phyloP scores from a whole-genome alignment of 2,888 invertebrate species.

The Lycaena phlaeas region DNA sequence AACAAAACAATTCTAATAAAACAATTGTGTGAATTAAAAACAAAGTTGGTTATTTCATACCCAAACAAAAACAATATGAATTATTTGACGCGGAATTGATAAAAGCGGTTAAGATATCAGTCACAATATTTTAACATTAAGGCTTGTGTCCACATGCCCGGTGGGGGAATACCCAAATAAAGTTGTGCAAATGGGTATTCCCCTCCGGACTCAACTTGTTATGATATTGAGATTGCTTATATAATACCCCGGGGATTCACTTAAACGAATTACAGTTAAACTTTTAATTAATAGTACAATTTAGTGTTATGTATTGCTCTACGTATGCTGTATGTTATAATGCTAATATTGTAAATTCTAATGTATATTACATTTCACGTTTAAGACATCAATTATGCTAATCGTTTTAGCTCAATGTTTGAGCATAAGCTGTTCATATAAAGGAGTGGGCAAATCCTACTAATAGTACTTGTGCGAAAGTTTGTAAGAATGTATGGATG shows the following conservation, averaged over 20 bases:
- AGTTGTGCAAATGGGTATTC: conserved; percentile 63
- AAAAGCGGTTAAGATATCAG: conserved; percentile 9
- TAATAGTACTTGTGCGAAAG: too few species aligned
- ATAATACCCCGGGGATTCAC: conserved; percentile 37
- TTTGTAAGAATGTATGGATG: too few species aligned
- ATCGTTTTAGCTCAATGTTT: too few species aligned
- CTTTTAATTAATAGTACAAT: conserved; percentile 21
- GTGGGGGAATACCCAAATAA: conserved; percentile 58
- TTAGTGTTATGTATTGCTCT: not conserved
- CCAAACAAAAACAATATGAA: conserved; percentile 3
- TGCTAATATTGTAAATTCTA: too few species aligned
- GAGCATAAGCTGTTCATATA: too few species aligned
- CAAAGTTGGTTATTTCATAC: not conserved
- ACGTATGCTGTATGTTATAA: too few species aligned
- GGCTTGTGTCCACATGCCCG: conserved; percentile 30
- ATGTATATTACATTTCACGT: too few species aligned
- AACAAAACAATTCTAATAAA: not conserved
- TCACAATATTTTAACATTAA: conserved; percentile 5
- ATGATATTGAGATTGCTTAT: conserved; percentile 54
- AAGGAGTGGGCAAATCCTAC: too few species aligned
- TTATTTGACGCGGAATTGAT: conserved; percentile 1
- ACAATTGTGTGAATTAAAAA: conserved; percentile 1
- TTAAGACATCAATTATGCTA: too few species aligned
- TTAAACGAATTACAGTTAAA: conserved; percentile 28
- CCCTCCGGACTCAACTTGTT: conserved; percentile 51